Conservation (phyloP, 2,113 vertebrate genomes). For the Sula dactylatra region DNA sequence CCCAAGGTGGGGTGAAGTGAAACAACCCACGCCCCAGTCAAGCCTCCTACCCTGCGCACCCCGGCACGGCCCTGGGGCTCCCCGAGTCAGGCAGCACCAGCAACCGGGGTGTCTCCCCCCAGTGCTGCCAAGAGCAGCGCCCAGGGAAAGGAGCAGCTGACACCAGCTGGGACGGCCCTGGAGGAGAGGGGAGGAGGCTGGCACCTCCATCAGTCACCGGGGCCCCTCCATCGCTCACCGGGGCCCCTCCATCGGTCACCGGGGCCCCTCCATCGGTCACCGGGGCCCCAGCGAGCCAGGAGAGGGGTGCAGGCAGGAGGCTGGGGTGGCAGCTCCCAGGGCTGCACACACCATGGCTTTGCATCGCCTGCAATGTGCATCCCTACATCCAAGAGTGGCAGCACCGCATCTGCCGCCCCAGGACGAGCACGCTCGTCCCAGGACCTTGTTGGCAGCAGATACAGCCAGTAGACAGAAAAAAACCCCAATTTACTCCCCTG, state of each 20-base stretch:
- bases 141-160: rapidly evolving
- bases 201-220: background rate
- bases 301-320: background rate
- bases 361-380: rapidly evolving
- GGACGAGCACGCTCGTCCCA: rapidly evolving
- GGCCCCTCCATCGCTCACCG: rapidly evolving
- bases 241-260: no score
- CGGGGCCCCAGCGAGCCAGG: rapidly evolving
- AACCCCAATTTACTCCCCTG: rapidly evolving
- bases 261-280: background rate
- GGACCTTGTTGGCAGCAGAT: background rate
- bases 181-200: background rate
- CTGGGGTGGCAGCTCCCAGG: background rate
- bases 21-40: background rate
- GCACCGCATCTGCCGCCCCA: rapidly evolving
- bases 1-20: background rate
- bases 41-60: background rate
- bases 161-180: rapidly evolving
- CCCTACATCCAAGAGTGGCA: rapidly evolving
- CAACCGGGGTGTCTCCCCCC: background rate
- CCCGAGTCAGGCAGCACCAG: background rate
- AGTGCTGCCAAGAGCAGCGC: rapidly evolving
- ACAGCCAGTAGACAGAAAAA: rapidly evolving
- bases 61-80: background rate
- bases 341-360: rapidly evolving